Base-by-base conservation (phyloP, 2,113 vertebrate species). In the Petroica traversi region DNA sequence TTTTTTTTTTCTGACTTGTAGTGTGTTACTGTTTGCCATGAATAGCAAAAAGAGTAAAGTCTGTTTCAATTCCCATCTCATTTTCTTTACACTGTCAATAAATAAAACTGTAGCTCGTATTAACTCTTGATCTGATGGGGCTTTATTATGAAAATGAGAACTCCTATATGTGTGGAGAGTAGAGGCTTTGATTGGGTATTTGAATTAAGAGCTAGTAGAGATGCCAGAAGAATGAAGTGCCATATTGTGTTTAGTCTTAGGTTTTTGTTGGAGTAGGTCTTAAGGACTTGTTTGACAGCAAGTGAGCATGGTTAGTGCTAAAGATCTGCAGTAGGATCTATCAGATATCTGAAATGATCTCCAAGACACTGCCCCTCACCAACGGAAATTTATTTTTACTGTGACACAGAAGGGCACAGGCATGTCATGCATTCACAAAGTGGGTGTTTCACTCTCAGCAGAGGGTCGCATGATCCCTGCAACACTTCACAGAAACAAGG, bases 381-480 rank as follows among this genome's bases (percentile, higher is more conserved):
- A 40, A 49, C 12, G 31, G 34, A 57, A 59, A 68, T 87, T 84
- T 96, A 95, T 95, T 95, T 96, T 94, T 92, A 85, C 71, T 82
- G 81, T 73, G 57, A 75, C 81, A 91, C 58, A 64, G 84, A 92
- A 91, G 69, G 48, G 49, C 85, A 68, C 19, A 91, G 81, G 89
- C 91, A 97, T 79, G 89, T 29, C 43, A 75, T 25, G 52, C 51
- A 91, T 94, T 82, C 14, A 8, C 58, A 51, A 40, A 95, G 95
- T 89, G 94, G 91, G 91, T 6, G 91, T 76, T 85, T 46, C 76
- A 29, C 61, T 78, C 74, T 49, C 49, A 55, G 66, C 41, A 75
- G 48, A 82, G 57, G 36, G 66, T 82, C 11, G 1, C 66, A 62
- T 95, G 93, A 95, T 52, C 66, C 15, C 40, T n/a, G 82, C 81